A percentile compares a stretch with the other conserved stretches of the same genome.
Evolutionary conservation across 2,888 invertebrate species (phyloP).

Genomic region (Leptinotarsa juncta): DNA sequence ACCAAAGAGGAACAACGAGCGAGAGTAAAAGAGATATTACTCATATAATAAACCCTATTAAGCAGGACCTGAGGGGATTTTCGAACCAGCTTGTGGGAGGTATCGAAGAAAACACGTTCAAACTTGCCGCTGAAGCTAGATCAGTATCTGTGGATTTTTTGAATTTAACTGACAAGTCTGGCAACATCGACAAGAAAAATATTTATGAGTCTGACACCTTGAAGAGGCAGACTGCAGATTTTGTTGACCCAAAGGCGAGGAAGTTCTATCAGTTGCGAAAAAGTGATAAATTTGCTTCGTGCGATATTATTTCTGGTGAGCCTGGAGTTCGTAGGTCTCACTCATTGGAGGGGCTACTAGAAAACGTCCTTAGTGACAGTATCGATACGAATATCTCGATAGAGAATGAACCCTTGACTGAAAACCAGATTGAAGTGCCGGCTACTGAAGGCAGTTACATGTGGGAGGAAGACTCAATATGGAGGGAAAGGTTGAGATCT

Average conservation of each 20-base stretch:
- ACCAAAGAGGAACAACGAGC: conserved; percentile 75
- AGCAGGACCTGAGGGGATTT: conserved; percentile 58
- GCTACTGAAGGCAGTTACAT: conserved; percentile 74
- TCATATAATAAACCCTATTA: conserved; percentile 79
- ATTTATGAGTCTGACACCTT: conserved; percentile 78
- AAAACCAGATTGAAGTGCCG: conserved; percentile 26
- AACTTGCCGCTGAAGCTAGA: conserved; percentile 71
- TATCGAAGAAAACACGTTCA: conserved; percentile 63
- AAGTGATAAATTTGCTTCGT: conserved; percentile 57
- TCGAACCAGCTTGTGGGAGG: conserved; percentile 48
- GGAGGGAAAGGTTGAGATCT: conserved; percentile 83
- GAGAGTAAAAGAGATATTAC: conserved; percentile 76
- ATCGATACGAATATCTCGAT: conserved; percentile 38
- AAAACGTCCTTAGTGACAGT: conserved; percentile 65
- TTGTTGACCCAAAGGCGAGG: conserved; percentile 67
- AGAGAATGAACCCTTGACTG: conserved; percentile 32
- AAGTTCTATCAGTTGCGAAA: conserved; percentile 61
- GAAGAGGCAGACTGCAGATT: conserved; percentile 70
- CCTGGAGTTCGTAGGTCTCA: conserved; percentile 67
- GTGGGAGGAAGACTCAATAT: conserved; percentile 86
- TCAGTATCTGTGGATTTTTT: conserved; percentile 77
- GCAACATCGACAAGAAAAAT: conserved; percentile 76
- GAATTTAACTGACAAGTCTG: conserved; percentile 75
- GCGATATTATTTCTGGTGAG: conserved; percentile 41
- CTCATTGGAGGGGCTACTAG: conserved; percentile 72